Evolutionary conservation across 1,140 invertebrate genomes (phyloP).

Genomic region (Gonatopus flavifemur): DNA sequence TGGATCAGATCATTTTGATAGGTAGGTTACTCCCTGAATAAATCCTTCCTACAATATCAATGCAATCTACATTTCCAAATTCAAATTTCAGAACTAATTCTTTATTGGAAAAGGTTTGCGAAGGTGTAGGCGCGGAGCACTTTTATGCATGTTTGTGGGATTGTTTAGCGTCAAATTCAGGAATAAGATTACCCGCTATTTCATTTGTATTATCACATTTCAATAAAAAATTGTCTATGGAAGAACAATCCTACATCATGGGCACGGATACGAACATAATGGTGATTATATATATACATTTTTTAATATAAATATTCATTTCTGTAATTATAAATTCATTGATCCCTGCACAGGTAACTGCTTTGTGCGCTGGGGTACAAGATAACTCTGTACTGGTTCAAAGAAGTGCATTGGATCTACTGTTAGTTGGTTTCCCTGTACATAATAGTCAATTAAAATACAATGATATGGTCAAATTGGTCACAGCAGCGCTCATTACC

Average conservation of each 20-base stretch:
- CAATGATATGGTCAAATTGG: constrained; percentile 75
- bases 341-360: constrained; percentile 58
- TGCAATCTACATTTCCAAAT: constrained; percentile 3
- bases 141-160: constrained; percentile 93
- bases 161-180: constrained; percentile 78
- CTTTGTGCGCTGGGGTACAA: constrained; percentile 74
- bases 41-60: not conserved
- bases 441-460: constrained; percentile 76
- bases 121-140: constrained; percentile 75
- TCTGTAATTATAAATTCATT: not conserved
- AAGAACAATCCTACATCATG: constrained; percentile 85
- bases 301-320: not conserved
- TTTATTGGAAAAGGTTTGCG: constrained; percentile 77
- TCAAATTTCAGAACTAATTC: constrained; percentile 68
- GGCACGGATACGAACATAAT: constrained; percentile 84
- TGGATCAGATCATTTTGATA: constrained; percentile 87
- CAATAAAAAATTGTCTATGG: constrained; percentile 78
- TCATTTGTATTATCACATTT: constrained; percentile 82
- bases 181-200: constrained; percentile 82
- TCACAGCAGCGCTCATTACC: constrained; percentile 80
- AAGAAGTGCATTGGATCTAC: constrained; percentile 81
- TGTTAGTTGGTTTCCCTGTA: constrained; percentile 84
- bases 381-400: constrained; percentile 85
- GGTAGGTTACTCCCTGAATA: constrained; percentile 51
- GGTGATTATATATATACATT: constrained; percentile 58